Percentiles rank a stretch among this genome's conserved stretches.
phyloP scores from a whole-genome alignment of 2,888 invertebrate genomes.

The Oscheius myriophilus region DNA sequence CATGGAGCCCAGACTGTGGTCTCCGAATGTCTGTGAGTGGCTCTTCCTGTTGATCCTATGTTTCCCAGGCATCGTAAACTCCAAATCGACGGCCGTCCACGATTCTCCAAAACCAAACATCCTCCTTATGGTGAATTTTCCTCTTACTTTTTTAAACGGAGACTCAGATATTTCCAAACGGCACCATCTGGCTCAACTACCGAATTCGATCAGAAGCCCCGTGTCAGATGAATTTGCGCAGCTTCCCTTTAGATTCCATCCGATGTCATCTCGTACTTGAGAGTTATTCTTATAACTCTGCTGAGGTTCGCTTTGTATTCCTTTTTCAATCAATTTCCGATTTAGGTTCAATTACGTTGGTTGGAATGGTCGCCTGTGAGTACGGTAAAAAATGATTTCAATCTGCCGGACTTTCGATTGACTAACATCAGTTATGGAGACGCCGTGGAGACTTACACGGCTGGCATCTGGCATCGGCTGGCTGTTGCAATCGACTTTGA shows the following conservation, averaged over 20 bases:
- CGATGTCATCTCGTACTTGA: constrained; percentile 66
- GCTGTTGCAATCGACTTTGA: constrained; percentile 66
- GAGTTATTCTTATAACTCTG: constrained; percentile 67
- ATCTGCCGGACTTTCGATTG: constrained; percentile 68
- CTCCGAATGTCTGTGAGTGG: constrained; percentile 64
- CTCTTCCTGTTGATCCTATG: neutral
- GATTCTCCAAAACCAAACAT: constrained; percentile 70
- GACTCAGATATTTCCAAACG: constrained; percentile 63
- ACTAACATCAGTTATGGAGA: constrained; percentile 65
- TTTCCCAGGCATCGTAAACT: constrained; percentile 58
- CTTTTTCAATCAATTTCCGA: neutral
- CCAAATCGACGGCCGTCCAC: constrained; percentile 66
- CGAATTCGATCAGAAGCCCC: constrained; percentile 67
- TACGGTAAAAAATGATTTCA: constrained; percentile 62
- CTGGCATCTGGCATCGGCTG: constrained; percentile 69
- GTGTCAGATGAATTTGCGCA: constrained; percentile 61
- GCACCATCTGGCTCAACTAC: constrained; percentile 69
- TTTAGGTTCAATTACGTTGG: constrained; percentile 64
- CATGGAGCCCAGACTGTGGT: constrained; percentile 69
- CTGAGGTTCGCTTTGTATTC: constrained; percentile 47
- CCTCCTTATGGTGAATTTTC: constrained; percentile 51
- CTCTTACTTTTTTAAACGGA: too few relatives aligned
- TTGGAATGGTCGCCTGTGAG: constrained; percentile 67
- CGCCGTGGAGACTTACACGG: constrained; percentile 66
- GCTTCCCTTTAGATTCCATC: constrained; percentile 66